phyloP scores from a whole-genome alignment of 2,797 vertebrate genomes.

The Sebastolobus alascanus region DNA sequence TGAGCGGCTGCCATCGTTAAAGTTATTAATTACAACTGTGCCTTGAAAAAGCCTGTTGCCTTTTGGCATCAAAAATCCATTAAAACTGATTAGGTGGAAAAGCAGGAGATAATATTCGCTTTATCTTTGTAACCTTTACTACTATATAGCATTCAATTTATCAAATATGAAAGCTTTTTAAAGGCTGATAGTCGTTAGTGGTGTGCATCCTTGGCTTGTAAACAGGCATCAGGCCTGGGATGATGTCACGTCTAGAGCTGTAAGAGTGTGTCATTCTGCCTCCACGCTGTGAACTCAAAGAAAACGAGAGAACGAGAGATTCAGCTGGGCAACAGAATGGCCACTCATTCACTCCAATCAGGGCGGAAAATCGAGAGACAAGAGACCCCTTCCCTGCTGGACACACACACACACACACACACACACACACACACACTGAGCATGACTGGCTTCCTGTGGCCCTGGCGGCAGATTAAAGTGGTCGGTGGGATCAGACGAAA shows the following conservation, averaged over 20 bases:
- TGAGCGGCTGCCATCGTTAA: not conserved
- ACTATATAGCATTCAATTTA: not conserved
- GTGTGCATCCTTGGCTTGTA: slow-evolving; percentile 41
- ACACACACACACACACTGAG: slow-evolving; percentile 46
- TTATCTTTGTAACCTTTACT: not conserved
- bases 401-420: slow-evolving; percentile 8
- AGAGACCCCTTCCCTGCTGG: slow-evolving; percentile 83
- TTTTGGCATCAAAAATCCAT: not conserved
- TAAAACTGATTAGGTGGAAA: not conserved
- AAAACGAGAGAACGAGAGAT: slow-evolving; percentile 73
- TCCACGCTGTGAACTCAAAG: slow-evolving; percentile 49
- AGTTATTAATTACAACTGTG: not conserved
- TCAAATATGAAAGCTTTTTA: not conserved
- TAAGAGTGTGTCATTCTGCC: slow-evolving; percentile 47
- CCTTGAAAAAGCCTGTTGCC: not conserved
- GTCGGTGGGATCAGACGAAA: slow-evolving; percentile 77
- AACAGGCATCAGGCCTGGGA: slow-evolving; percentile 56
- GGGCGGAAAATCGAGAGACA: slow-evolving; percentile 98
- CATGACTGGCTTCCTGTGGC: slow-evolving; percentile 80
- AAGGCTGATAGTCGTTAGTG: slow-evolving; percentile 5
- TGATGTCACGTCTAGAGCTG: slow-evolving; percentile 73
- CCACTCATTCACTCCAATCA: slow-evolving; percentile 96
- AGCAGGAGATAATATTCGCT: not conserved
- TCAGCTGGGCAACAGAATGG: slow-evolving; percentile 87
- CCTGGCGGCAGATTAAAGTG: slow-evolving; percentile 87